Conservation (phyloP, 2,113 vertebrate species). For the Buteo buteo region DNA sequence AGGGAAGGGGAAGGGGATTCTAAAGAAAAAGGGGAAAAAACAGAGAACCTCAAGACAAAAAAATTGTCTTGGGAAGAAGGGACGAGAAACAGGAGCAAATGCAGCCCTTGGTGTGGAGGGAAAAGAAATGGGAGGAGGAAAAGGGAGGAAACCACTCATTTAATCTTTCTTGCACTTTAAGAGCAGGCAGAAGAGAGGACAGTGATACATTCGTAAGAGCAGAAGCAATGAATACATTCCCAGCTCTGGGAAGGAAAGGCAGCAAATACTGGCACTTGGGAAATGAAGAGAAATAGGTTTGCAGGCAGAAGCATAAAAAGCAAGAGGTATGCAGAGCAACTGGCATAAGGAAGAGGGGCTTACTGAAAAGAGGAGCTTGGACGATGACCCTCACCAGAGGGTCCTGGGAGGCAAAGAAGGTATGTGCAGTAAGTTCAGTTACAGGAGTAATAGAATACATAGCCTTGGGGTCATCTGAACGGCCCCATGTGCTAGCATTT, state of each 20-base stretch:
- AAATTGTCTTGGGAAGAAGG: not conserved
- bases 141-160: not conserved
- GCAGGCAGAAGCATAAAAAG: not conserved
- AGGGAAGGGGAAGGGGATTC: not conserved
- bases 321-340: not conserved
- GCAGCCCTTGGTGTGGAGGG: not conserved
- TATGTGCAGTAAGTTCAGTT: not conserved
- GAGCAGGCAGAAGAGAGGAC: not conserved
- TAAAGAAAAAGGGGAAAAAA: not conserved
- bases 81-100: not conserved
- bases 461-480: not conserved
- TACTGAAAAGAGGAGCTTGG: not conserved
- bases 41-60: not conserved
- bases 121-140: not conserved
- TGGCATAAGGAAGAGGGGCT: not conserved
- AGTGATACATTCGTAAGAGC: accelerated
- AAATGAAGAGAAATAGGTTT: not conserved
- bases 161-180: not conserved
- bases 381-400: not conserved
- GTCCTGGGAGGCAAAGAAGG: not conserved
- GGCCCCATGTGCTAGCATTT: not conserved
- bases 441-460: not conserved
- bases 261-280: not conserved
- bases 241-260: not conserved
- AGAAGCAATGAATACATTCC: not conserved